Conservation (phyloP, 2,797 vertebrate genomes). For the Acipenser ruthenus region DNA sequence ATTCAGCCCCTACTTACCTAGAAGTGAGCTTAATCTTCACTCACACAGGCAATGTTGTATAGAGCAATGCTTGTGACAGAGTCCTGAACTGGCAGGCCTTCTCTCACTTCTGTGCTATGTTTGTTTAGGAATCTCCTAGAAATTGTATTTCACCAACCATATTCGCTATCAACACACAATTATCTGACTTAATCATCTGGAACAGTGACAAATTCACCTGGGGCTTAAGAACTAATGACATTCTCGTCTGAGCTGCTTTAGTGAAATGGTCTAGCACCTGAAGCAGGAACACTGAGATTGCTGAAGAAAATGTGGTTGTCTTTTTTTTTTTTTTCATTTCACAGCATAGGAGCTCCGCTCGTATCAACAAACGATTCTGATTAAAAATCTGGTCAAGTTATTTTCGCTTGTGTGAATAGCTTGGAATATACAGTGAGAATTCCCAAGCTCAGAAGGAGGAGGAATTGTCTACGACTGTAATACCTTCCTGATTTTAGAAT, state of each 20-base stretch:
- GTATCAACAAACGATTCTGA: slow-evolving; percentile 72
- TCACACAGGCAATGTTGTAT: slow-evolving; percentile 53
- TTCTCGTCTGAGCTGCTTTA: slow-evolving; percentile 98
- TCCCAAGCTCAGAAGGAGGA: slow-evolving; percentile 47
- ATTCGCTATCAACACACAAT: slow-evolving; percentile 99
- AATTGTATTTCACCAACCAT: slow-evolving; percentile 99
- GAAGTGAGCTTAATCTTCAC: slow-evolving; percentile 30
- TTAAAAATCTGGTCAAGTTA: slow-evolving; percentile 67
- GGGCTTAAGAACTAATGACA: slow-evolving; percentile 99
- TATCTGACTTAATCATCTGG: slow-evolving; percentile 99
- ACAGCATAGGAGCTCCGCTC: slow-evolving; percentile 70
- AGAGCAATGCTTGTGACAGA: slow-evolving; percentile 65
- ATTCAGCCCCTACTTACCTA: slow-evolving; percentile 5
- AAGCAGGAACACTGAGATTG: slow-evolving; percentile 98
- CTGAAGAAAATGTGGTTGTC: slow-evolving; percentile 98
- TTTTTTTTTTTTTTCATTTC: slow-evolving; percentile 65
- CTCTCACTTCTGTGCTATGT: slow-evolving; percentile 90
- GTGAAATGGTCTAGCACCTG: slow-evolving; percentile 98
- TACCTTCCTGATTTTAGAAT: slow-evolving; percentile 40
- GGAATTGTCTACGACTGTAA: slow-evolving; percentile 48
- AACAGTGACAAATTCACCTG: slow-evolving; percentile 99
- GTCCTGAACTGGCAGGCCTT: slow-evolving; percentile 71
- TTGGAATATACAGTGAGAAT: slow-evolving; percentile 58
- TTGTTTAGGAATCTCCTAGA: slow-evolving; percentile 99
- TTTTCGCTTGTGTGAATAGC: slow-evolving; percentile 54